Conservation (phyloP, 2,888 invertebrate genomes). For the Penaeus monodon region DNA sequence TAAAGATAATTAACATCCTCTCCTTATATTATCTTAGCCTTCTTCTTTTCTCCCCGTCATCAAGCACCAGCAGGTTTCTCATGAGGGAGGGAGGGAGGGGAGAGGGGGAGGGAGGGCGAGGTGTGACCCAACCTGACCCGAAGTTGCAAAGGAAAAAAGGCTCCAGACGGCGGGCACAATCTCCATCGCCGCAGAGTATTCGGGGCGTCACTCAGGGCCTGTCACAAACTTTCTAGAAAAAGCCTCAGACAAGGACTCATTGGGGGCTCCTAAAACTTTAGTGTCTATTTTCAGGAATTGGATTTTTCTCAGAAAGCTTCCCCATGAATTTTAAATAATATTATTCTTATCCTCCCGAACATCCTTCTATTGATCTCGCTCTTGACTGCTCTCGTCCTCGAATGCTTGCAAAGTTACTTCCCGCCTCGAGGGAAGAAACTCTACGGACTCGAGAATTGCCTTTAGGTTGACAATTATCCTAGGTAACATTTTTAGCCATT, state of each 20-base stretch:
- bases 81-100: too few relatives aligned
- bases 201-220: constrained; percentile 42
- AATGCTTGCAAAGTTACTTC: constrained; percentile 18
- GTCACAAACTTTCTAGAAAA: constrained; percentile 55
- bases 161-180: background rate
- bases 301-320: constrained; percentile 61
- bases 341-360: constrained; percentile 60
- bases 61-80: too few relatives aligned
- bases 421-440: background rate
- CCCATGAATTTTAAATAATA: constrained; percentile 61
- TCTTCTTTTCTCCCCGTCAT: too few relatives aligned
- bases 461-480: too few relatives aligned
- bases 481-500: too few relatives aligned
- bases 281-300: constrained; percentile 62
- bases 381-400: constrained; percentile 45
- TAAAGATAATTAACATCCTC: too few relatives aligned
- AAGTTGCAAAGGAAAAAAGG: too few relatives aligned
- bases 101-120: too few relatives aligned
- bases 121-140: too few relatives aligned
- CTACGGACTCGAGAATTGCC: background rate
- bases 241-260: constrained; percentile 59
- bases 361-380: constrained; percentile 56
- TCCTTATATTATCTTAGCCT: too few relatives aligned
- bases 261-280: constrained; percentile 60
- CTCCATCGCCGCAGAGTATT: constrained; percentile 31